These are phyloP conservation scores for Papilio demoleus DNA, from an alignment of 2,888 invertebrate species.

Conservation along the genomic window DNA sequence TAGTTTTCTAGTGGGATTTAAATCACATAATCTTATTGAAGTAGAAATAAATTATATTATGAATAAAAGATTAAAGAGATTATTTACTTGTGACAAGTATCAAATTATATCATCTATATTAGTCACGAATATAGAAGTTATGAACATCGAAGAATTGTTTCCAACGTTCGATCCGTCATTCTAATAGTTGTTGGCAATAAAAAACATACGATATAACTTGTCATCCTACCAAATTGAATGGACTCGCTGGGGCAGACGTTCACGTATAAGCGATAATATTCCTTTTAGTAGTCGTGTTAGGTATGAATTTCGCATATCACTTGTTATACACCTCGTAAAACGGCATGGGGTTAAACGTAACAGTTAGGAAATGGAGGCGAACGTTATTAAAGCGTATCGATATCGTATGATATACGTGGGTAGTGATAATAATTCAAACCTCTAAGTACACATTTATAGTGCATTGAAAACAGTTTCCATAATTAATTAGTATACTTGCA, in stretches of 20 bases:
- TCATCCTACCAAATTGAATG: slow-evolving; percentile 74
- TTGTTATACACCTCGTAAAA: slow-evolving; percentile 52
- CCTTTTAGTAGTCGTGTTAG: slow-evolving; percentile 47
- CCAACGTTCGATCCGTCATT: slow-evolving; percentile 68
- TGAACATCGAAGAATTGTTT: slow-evolving; percentile 55
- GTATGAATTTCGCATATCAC: slow-evolving; percentile 51
- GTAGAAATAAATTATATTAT: no score
- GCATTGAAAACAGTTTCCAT: neutral
- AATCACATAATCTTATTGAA: no score
- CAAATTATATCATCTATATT: neutral
- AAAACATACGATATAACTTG: slow-evolving; percentile 79
- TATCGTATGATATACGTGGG: slow-evolving; percentile 42
- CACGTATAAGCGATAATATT: slow-evolving; percentile 44
- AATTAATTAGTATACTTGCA: neutral
- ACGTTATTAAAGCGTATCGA: slow-evolving; percentile 46
- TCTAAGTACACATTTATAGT: neutral
- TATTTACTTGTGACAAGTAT: neutral
- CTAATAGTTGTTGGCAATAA: slow-evolving; percentile 76
- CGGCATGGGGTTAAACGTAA: slow-evolving; percentile 60
- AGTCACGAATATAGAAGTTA: slow-evolving; percentile 28
- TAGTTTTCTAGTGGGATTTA: no score
- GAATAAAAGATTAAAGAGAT: neutral
- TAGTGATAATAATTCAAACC: slow-evolving; percentile 4
- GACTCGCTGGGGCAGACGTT: slow-evolving; percentile 55
- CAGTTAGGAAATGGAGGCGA: slow-evolving; percentile 49